A percentile compares a stretch with the other conserved stretches of the same genome.
phyloP scores from a whole-genome alignment of 2,797 vertebrate genomes.

The Chaetophractus vellerosus region DNA sequence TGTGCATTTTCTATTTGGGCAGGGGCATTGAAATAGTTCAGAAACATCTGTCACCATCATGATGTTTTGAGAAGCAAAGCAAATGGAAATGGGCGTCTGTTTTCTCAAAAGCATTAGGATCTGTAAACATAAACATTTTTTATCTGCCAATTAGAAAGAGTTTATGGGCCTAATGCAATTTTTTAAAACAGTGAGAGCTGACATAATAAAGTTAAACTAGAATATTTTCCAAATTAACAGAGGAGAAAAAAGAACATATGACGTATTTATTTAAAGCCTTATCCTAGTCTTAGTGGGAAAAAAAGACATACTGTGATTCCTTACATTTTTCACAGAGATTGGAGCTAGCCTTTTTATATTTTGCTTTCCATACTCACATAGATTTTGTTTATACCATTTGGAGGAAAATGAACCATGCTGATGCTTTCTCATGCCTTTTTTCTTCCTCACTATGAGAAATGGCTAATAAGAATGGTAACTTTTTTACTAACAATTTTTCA shows the following conservation, averaged over 20 bases:
- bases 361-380: not conserved
- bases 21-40: conserved; percentile 72
- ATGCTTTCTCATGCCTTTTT: not conserved
- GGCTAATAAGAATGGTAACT: not conserved
- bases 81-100: conserved; percentile 75
- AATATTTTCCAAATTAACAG: conserved; percentile 74
- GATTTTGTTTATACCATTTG: not conserved
- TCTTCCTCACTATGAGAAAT: not conserved
- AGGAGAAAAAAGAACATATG: not conserved
- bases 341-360: not conserved
- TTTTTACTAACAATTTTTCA: not conserved
- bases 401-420: not conserved
- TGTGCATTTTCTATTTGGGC: conserved; percentile 75
- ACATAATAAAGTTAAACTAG: conserved; percentile 75
- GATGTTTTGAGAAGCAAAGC: conserved; percentile 73
- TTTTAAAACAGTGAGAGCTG: conserved; percentile 83
- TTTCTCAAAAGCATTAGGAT: conserved; percentile 73
- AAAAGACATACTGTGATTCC: not conserved
- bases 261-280: conserved; percentile 75
- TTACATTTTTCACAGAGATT: conserved; percentile 19
- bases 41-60: conserved; percentile 76
- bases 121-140: conserved; percentile 82
- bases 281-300: not conserved
- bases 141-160: conserved; percentile 78
- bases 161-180: conserved; percentile 84